Percentiles rank a stretch among this genome's conserved stretches.
These are phyloP conservation scores for Pterostichus niger DNA, from an alignment of 2,888 invertebrate genomes.

Conservation along the genomic window DNA sequence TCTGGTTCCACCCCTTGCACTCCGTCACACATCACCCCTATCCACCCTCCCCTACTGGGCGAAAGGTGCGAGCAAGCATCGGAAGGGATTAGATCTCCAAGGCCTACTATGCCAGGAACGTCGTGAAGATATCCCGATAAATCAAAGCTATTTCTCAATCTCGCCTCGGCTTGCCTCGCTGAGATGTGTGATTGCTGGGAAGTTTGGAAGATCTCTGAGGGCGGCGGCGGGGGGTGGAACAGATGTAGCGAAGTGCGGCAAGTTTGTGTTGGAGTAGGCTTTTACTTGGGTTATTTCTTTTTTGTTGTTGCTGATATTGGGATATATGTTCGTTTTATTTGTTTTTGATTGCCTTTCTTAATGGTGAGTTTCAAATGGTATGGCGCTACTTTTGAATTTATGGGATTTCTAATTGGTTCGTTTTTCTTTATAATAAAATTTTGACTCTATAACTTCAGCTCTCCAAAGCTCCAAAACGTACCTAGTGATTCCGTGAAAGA, in stretches of 20 bases:
- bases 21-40: conserved; percentile 12
- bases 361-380: conserved; percentile 9
- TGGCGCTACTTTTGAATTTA: conserved; percentile 6
- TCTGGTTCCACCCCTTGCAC: neutral
- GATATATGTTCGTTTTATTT: conserved; percentile 40
- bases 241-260: conserved; percentile 49
- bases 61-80: conserved; percentile 46
- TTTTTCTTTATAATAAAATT: too few relatives aligned
- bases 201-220: conserved; percentile 12
- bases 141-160: conserved; percentile 60
- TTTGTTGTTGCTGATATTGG: conserved; percentile 41
- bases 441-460: too few relatives aligned
- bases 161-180: conserved; percentile 14
- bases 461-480: too few relatives aligned
- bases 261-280: conserved; percentile 13
- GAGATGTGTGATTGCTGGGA: conserved; percentile 45
- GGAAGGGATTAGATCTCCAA: conserved; percentile 4
- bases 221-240: neutral
- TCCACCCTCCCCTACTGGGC: neutral
- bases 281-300: conserved; percentile 30
- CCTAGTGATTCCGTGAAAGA: too few relatives aligned
- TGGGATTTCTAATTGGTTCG: neutral
- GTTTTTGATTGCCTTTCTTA: conserved; percentile 34
- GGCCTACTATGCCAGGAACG: conserved; percentile 18
- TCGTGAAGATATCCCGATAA: conserved; percentile 53